phyloP scores from a whole-genome alignment of 2,797 vertebrate species.

The Calcarius lapponicus region DNA sequence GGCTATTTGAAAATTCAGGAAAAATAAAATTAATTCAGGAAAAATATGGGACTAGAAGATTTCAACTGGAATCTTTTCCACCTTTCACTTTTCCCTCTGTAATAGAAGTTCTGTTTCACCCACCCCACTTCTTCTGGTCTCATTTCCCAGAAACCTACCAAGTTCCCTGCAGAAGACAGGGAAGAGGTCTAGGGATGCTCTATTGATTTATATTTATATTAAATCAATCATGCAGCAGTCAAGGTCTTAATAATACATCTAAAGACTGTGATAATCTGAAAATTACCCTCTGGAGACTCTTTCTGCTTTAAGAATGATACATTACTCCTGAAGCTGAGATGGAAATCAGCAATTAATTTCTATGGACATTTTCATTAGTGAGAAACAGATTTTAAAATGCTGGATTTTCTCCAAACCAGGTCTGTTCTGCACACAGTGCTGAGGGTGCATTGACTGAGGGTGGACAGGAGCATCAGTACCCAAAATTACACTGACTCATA shows the following conservation, averaged over 20 bases:
- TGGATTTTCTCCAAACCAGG: not conserved
- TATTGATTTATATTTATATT: not conserved
- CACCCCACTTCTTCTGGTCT: not conserved
- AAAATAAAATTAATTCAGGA: not conserved
- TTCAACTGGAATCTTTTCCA: not conserved
- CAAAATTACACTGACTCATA: not conserved
- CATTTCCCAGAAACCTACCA: not conserved
- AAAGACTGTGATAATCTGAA: not conserved
- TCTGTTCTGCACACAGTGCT: not conserved
- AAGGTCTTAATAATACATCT: conserved; percentile 6
- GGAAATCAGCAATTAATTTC: not conserved
- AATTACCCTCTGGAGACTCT: not conserved
- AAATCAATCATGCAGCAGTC: not conserved
- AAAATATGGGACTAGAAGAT: not conserved
- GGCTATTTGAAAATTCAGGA: not conserved
- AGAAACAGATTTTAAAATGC: not conserved
- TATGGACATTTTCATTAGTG: not conserved
- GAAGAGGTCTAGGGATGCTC: not conserved
- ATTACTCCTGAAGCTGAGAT: not conserved
- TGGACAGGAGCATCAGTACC: not conserved
- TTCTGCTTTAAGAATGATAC: not conserved
- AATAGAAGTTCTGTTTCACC: not conserved
- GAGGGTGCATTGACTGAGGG: not conserved
- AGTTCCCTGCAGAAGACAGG: not conserved
- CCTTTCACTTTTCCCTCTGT: not conserved